Conservation (phyloP, 1,140 invertebrate species). For the Cydia strobilella region DNA sequence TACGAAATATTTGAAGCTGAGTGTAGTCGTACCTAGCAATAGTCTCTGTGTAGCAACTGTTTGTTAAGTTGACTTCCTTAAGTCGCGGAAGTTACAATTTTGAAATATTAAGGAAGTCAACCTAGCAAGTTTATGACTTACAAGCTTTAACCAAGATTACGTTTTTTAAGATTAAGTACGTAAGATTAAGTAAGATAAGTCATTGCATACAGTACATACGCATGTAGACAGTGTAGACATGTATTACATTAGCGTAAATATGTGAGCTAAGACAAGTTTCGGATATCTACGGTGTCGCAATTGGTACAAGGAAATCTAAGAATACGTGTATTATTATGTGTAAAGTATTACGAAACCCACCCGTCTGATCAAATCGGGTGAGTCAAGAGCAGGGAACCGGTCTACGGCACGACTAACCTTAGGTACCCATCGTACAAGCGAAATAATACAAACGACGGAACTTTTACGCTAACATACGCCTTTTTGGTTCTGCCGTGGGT, state of each 20-base stretch:
- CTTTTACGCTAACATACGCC: not conserved
- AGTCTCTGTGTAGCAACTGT: too few species aligned
- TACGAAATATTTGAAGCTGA: too few species aligned
- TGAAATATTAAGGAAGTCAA: too few species aligned
- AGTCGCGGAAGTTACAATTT: too few species aligned
- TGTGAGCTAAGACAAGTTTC: not conserved
- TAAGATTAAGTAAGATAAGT: too few species aligned
- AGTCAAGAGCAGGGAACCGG: conserved; percentile 15
- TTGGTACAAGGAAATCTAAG: conserved; percentile 3
- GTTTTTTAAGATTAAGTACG: too few species aligned
- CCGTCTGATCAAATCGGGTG: not conserved
- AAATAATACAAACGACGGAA: not conserved
- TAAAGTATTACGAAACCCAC: conserved; percentile 6
- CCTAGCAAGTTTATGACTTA: too few species aligned
- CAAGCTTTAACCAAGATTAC: too few species aligned
- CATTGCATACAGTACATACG: too few species aligned
- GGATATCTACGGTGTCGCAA: not conserved
- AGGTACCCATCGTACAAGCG: not conserved
- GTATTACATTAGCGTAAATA: not conserved
- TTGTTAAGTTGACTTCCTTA: too few species aligned
- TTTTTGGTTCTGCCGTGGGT: not conserved
- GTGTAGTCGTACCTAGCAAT: too few species aligned
- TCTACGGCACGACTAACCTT: not conserved
- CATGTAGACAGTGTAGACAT: too few species aligned
- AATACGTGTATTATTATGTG: conserved; percentile 6